Percentiles rank a stretch among this genome's conserved stretches.
Evolutionary conservation across 2,113 vertebrate species (phyloP).

Genomic region (Oceanodroma tethys): DNA sequence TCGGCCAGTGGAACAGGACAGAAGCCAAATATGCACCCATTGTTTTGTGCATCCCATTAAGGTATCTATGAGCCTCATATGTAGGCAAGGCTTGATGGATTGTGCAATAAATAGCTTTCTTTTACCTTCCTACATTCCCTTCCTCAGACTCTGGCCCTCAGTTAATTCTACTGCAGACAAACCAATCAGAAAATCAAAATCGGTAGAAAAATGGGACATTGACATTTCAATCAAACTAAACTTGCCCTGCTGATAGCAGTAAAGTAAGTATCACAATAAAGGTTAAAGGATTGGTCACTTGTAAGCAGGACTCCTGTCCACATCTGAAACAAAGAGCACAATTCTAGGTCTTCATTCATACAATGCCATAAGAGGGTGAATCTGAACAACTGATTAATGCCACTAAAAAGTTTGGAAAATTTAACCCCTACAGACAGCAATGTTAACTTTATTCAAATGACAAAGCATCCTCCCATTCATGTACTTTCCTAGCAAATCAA

Average conservation of each 20-base stretch:
- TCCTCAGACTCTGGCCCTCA: fast-evolving
- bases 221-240: not conserved
- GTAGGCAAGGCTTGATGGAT: not conserved
- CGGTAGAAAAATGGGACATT: not conserved
- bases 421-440: not conserved
- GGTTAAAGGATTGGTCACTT: not conserved
- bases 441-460: not conserved
- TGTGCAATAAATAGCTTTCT: not conserved
- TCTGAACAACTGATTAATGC: not conserved
- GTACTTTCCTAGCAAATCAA: not conserved
- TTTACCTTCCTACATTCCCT: not conserved
- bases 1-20: not conserved
- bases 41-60: not conserved
- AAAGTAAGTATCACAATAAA: not conserved
- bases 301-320: not conserved
- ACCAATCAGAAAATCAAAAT: not conserved
- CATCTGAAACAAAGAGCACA: not conserved
- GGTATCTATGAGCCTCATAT: not conserved
- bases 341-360: not conserved
- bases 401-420: not conserved
- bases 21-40: not conserved
- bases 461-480: not conserved
- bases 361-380: not conserved
- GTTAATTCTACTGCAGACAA: not conserved
- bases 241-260: not conserved